Percentiles rank a stretch among this genome's conserved stretches.
phyloP scores from a whole-genome alignment of 1,140 invertebrate species.

The Hydropsyche tenuis region DNA sequence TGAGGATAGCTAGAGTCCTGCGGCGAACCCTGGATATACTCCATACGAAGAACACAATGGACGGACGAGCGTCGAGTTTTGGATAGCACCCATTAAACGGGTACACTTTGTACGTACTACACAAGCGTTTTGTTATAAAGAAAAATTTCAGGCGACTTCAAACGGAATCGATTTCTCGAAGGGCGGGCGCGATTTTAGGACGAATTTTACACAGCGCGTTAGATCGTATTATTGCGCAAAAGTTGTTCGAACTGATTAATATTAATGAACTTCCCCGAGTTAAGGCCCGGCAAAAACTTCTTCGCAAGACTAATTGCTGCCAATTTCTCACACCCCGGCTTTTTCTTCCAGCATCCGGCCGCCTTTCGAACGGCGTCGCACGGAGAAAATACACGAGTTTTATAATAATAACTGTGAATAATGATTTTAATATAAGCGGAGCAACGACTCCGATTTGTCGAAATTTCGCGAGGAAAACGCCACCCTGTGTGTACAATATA shows the following conservation, averaged over 20 bases:
- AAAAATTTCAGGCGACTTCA: conserved; percentile 4
- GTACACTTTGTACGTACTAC: not conserved
- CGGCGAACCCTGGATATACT: conserved; percentile 15
- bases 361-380: conserved; percentile 13
- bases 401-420: conserved; percentile 21
- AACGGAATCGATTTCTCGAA: not conserved
- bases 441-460: conserved; percentile 2
- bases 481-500: no score
- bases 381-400: conserved; percentile 13
- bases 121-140: not conserved
- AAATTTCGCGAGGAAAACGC: not conserved
- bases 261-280: conserved; percentile 20
- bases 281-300: conserved; percentile 13
- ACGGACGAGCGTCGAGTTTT: not conserved
- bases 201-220: not conserved
- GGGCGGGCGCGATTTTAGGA: not conserved
- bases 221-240: conserved; percentile 13
- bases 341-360: conserved; percentile 9
- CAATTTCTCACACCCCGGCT: conserved; percentile 9
- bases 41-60: conserved; percentile 8
- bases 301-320: conserved; percentile 19
- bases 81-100: conserved; percentile 9
- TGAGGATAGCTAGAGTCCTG: conserved; percentile 33
- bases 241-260: conserved; percentile 19
- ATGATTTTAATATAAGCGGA: conserved; percentile 19